Percentiles rank a stretch among this genome's conserved stretches.
These are phyloP conservation scores for Phyllostomus hastatus DNA, from an alignment of 2,113 vertebrate genomes.

Conservation along the genomic window DNA sequence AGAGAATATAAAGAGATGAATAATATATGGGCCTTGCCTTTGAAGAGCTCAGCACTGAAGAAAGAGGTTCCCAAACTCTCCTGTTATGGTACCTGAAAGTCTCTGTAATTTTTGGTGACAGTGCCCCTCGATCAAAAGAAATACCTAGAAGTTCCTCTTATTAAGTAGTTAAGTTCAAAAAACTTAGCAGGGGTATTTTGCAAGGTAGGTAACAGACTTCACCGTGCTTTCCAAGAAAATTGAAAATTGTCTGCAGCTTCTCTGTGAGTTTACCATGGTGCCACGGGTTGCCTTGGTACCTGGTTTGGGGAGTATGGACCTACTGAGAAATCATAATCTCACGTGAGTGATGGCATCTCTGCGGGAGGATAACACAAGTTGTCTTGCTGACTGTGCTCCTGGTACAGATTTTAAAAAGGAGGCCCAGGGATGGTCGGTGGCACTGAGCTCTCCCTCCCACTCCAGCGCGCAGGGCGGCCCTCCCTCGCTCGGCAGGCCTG, in stretches of 20 bases:
- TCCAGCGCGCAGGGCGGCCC: background rate
- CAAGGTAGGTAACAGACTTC: background rate
- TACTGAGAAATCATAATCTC: background rate
- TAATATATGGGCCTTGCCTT: background rate
- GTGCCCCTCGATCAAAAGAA: background rate
- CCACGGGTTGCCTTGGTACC: background rate
- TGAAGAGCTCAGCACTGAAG: background rate
- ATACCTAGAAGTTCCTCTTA: background rate
- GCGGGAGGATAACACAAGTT: background rate
- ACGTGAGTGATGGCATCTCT: background rate
- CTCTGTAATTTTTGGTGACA: background rate
- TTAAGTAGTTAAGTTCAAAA: background rate
- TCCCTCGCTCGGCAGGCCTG: background rate
- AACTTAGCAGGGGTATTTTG: background rate
- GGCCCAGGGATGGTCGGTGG: background rate
- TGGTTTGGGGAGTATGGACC: background rate
- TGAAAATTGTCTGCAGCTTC: background rate
- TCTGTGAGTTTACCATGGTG: background rate
- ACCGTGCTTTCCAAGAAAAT: background rate
- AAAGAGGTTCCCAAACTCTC: background rate
- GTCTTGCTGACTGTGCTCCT: background rate
- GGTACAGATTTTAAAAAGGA: background rate
- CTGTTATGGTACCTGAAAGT: background rate
- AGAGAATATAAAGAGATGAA: background rate
- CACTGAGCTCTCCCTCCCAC: background rate